Conservation (phyloP, 2,113 vertebrate genomes). For the Tenrec ecaudatus region DNA sequence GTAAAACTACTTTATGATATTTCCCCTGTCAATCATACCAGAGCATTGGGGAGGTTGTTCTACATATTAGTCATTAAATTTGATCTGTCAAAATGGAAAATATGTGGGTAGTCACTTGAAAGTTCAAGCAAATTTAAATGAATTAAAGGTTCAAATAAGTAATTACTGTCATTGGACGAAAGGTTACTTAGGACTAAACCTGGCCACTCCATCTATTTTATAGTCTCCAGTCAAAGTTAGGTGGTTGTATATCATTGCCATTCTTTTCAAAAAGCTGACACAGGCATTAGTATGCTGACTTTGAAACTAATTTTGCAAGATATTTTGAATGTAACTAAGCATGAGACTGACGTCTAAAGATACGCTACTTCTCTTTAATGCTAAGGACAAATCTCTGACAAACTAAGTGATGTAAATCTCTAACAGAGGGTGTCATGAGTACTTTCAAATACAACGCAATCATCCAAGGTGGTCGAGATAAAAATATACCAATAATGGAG, state of each 20-base stretch:
- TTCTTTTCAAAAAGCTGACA: slow-evolving; percentile 75
- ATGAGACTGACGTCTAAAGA: slow-evolving; percentile 66
- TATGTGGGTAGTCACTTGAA: slow-evolving; percentile 79
- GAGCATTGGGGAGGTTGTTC: slow-evolving; percentile 57
- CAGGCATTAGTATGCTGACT: slow-evolving; percentile 73
- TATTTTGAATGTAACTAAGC: slow-evolving; percentile 73
- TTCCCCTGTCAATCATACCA: slow-evolving; percentile 71
- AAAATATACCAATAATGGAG: slow-evolving; percentile 39
- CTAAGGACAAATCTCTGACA: slow-evolving; percentile 61
- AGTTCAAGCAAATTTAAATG: slow-evolving; percentile 82
- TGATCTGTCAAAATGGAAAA: slow-evolving; percentile 78
- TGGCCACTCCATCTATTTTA: slow-evolving; percentile 81
- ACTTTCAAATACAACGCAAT: slow-evolving; percentile 51
- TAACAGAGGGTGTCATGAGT: slow-evolving; percentile 5
- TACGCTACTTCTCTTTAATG: slow-evolving; percentile 62
- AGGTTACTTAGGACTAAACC: slow-evolving; percentile 79
- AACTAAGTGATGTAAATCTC: slow-evolving; percentile 58
- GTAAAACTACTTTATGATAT: slow-evolving; percentile 28
- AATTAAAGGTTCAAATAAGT: slow-evolving; percentile 81
- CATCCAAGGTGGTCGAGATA: slow-evolving; percentile 33
- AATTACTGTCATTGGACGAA: slow-evolving; percentile 81
- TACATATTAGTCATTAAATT: slow-evolving; percentile 74
- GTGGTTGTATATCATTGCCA: slow-evolving; percentile 70
- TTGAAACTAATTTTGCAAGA: slow-evolving; percentile 77
- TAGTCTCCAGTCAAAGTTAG: slow-evolving; percentile 70